Evolutionary conservation across 92 coral and sea anemone genomes (phyloP), one percentile per base, ranked within the genome.

Genomic region (Epizoanthus rinbou): DNA sequence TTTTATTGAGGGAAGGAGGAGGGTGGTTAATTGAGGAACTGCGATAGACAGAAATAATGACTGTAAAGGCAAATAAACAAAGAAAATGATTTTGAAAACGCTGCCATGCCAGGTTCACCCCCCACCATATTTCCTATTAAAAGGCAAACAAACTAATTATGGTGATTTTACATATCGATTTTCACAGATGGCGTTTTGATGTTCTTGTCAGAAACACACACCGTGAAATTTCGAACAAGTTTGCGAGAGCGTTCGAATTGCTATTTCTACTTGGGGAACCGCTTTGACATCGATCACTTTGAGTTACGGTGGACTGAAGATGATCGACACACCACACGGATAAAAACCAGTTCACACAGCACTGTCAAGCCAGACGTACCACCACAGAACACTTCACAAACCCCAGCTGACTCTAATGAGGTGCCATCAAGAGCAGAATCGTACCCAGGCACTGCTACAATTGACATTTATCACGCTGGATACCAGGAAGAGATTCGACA

Each of bases 401-500:
- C 73, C 8, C 73, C 16, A 15, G 13, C 43, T 37, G 43, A 16
- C 73, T 43, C 43, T 25, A 43, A 67, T n/a, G 19, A 43, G 1
- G 35, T 33, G 76, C 74, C 24, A 24, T 56, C 86, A 54, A 80
- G 80, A 41, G 11, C 57, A 10, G 84, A 63, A 43, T 86, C 79
- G 5, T 86, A 83, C 71, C 89, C 93, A 28, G 97, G 97, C 52
- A 59, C 74, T 24, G 89, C 92, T 16, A 87, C 83, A 15, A 85
- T 93, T 70, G 91, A 89, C 64, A 86, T 93, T 73, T 90, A 85
- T 56, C 94, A 91, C 39, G 88, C 97, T 23, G 94, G 97, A 23
- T 89, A 73, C 21, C 89, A 79, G 17, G 75, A 45, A 41, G 75
- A 67, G 52, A 67, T 81, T 47, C 78, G 57, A 14, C 52, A 78